A percentile compares a stretch with the other conserved stretches of the same genome.
phyloP scores from a whole-genome alignment of 2,113 vertebrate genomes.

The Pantherophis guttatus region DNA sequence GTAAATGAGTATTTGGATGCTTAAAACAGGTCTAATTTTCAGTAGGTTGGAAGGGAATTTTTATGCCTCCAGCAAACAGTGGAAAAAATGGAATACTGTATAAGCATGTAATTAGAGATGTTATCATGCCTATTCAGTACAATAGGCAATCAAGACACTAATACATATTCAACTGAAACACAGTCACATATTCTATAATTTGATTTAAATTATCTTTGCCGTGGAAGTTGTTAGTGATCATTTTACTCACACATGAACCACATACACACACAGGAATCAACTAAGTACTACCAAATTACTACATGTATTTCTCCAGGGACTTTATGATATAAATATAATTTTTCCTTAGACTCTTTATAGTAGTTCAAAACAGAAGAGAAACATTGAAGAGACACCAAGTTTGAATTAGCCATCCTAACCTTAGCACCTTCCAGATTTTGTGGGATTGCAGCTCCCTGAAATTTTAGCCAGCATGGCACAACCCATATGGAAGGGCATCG shows the following conservation, averaged over 20 bases:
- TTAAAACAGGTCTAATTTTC: background rate
- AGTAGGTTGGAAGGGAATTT: background rate
- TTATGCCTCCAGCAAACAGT: background rate
- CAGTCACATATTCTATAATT: background rate
- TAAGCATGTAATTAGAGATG: slow-evolving; percentile 12
- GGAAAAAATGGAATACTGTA: background rate
- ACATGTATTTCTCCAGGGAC: background rate
- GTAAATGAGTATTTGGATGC: background rate
- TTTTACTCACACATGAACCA: background rate
- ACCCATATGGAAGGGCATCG: background rate
- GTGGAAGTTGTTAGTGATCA: background rate
- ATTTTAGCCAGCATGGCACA: background rate
- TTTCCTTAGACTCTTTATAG: background rate
- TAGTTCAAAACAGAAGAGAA: background rate
- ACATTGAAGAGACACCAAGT: background rate
- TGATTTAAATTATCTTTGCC: slow-evolving; percentile 10
- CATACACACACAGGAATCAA: background rate
- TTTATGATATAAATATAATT: background rate
- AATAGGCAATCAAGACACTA: background rate
- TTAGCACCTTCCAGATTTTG: background rate
- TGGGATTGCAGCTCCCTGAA: background rate
- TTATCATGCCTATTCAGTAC: background rate
- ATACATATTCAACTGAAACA: background rate
- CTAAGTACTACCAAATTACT: background rate
- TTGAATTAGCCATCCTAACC: background rate